Evolutionary conservation across 2,888 invertebrate genomes (phyloP), one percentile per base, ranked within the genome.

Genomic region (Pyrgus malvae): DNA sequence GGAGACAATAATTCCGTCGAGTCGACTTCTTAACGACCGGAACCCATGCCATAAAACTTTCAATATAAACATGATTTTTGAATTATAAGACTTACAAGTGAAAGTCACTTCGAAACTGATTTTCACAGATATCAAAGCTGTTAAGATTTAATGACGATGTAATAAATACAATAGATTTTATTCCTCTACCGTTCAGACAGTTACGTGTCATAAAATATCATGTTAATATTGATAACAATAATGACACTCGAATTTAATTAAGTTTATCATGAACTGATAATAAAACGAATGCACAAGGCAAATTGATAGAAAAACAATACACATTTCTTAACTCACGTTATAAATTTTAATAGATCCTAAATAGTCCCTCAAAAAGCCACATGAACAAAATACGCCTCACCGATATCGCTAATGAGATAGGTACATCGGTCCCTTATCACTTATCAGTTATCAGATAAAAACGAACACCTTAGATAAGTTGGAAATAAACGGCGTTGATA

Each of bases 31-130:
- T 44, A 56, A 50, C 25, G 48, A 55, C 50, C 55, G 55, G 55
- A 58, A 55, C 50, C 50, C 46, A 55, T 58, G 35, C 37, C 29
- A 53, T 45, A 38, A 58, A 55, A 58, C 50, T 58, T 58, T 58
- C 58, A 55, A 42, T 46, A 58, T 44, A 48, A 44, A 51, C 44
- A 45, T 31, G 38, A 38, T 51, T 40, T 51, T 42, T 46, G 37
- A 42, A 58, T 49, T 44, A 49, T 59, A 33, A 53, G 37, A 42
- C 55, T 49, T 44, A 49, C 56, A 33, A 53, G 58, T 59, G 56
- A 59, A 59, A 59, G 58, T 59, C 29, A 21, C 27, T 19, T 44
- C 31, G 21, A 40, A 40, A 44, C 35, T 14, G n/a, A 48, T 29
- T 48, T 48, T 29, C 37, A 48, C 37, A 6, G 29, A 29, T 48